A percentile compares a stretch with the other conserved stretches of the same genome.
Conservation (phyloP, 2,113 vertebrate species). For the Gopherus flavomarginatus region DNA sequence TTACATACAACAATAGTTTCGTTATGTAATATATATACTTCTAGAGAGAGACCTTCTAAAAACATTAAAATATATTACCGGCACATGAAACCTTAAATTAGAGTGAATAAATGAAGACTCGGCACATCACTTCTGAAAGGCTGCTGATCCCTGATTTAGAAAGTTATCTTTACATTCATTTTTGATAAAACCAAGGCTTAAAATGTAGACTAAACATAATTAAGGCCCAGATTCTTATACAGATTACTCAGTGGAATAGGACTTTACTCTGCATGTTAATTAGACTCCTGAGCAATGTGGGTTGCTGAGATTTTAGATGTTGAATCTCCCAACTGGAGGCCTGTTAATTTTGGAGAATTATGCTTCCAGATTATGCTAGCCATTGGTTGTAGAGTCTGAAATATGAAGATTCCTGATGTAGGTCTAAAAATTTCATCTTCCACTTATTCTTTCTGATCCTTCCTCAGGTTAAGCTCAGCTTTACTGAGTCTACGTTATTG, state of each 20-base stretch:
- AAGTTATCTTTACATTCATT: not conserved
- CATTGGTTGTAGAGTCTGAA: not conserved
- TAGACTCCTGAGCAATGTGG: not conserved
- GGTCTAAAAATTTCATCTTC: slow-evolving; percentile 3
- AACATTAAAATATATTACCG: too few relatives aligned
- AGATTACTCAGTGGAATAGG: rapidly evolving
- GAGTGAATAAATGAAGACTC: too few relatives aligned
- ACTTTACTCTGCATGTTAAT: not conserved
- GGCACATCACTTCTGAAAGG: too few relatives aligned
- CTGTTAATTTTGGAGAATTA: not conserved
- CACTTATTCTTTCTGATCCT: not conserved
- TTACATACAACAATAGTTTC: too few relatives aligned
- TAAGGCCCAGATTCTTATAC: not conserved
- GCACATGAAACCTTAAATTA: too few relatives aligned
- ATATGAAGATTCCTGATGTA: not conserved
- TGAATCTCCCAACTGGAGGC: not conserved
- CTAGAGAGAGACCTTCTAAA: too few relatives aligned
- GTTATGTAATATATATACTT: too few relatives aligned
- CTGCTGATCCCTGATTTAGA: not conserved
- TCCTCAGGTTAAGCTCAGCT: slow-evolving; percentile 14
- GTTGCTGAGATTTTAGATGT: not conserved
- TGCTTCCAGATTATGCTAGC: not conserved
- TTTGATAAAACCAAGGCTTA: not conserved
- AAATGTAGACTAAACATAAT: not conserved
- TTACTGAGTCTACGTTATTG: not conserved